Percentiles rank a stretch among this genome's conserved stretches.
phyloP scores from a whole-genome alignment of 2,888 invertebrate genomes.

The Andrena chrysosceles region DNA sequence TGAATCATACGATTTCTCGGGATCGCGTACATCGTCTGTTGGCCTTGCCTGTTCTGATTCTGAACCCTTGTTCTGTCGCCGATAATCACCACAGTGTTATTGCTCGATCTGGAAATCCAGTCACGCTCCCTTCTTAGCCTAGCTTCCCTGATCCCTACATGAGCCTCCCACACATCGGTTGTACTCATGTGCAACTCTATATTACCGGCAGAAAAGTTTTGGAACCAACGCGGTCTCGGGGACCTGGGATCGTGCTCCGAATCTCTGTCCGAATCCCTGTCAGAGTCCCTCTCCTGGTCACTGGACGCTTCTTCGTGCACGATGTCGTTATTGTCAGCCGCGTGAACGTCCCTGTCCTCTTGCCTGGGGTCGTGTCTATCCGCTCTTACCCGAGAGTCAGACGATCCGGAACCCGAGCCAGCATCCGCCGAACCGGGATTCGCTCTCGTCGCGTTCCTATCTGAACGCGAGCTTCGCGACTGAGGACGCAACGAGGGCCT shows the following conservation, averaged over 20 bases:
- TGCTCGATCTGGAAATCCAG: constrained; percentile 72
- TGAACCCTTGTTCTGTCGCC: constrained; percentile 79
- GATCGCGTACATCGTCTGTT: constrained; percentile 81
- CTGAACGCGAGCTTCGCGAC: constrained; percentile 67
- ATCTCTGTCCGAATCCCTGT: constrained; percentile 50
- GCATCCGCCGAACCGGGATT: constrained; percentile 75
- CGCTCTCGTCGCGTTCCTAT: constrained; percentile 68
- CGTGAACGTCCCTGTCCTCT: constrained; percentile 62
- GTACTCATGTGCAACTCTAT: constrained; percentile 84
- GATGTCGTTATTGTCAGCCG: constrained; percentile 62
- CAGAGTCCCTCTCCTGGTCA: constrained; percentile 64
- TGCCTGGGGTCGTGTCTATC: constrained; percentile 61
- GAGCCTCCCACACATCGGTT: constrained; percentile 89
- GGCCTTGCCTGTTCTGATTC: constrained; percentile 76
- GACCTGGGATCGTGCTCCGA: constrained; percentile 69
- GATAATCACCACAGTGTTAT: constrained; percentile 82
- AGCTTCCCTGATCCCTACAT: constrained; percentile 88
- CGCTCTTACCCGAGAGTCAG: constrained; percentile 53
- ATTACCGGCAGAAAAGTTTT: constrained; percentile 79
- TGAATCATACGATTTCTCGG: constrained; percentile 86
- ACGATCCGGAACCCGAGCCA: constrained; percentile 60
- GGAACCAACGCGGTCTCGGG: constrained; percentile 70
- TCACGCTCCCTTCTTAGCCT: constrained; percentile 86
- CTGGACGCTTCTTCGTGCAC: constrained; percentile 66
- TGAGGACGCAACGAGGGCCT: constrained; percentile 71